These are phyloP conservation scores for Acropora yongei DNA, from an alignment of 64 coral and sea anemone species.

Conservation along the genomic window DNA sequence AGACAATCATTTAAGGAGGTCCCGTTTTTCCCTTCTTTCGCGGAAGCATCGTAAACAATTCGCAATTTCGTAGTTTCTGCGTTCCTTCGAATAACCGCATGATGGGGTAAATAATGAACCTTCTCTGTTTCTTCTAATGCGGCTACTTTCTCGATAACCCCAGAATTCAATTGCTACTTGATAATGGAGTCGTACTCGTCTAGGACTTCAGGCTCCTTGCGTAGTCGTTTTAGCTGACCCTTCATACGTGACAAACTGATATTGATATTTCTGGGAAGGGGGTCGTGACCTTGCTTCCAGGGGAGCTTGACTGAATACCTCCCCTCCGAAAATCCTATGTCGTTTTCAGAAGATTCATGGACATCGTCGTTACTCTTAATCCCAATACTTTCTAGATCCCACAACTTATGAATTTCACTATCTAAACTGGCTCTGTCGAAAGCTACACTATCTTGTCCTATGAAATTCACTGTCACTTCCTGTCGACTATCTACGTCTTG, in stretches of 20 bases:
- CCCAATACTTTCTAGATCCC: slow-evolving; percentile 40
- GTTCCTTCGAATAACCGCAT: slow-evolving; percentile 28
- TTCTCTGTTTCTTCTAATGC: not conserved
- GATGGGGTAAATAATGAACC: slow-evolving; percentile 61
- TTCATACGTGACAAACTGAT: slow-evolving; percentile 19
- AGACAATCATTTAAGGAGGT: slow-evolving; percentile 50
- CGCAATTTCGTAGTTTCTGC: slow-evolving; percentile 42
- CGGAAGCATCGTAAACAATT: slow-evolving; percentile 39
- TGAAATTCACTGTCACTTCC: slow-evolving; percentile 25
- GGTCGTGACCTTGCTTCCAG: slow-evolving; percentile 24
- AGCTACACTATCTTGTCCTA: not conserved
- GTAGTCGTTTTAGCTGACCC: slow-evolving; percentile 19
- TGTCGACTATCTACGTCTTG: not conserved
- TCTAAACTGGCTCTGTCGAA: not conserved
- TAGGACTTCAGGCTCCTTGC: slow-evolving; percentile 26
- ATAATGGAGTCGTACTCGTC: slow-evolving; percentile 23
- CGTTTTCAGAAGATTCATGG: not conserved
- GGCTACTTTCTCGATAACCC: slow-evolving; percentile 35
- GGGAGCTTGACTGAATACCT: slow-evolving; percentile 36
- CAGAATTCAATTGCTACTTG: slow-evolving; percentile 1
- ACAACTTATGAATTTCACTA: not conserved
- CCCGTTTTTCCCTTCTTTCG: not conserved
- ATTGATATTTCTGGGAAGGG: slow-evolving; percentile 10
- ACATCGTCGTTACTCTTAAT: not conserved
- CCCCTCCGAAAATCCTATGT: not conserved